A percentile compares a stretch with the other conserved stretches of the same genome.
phyloP scores from a whole-genome alignment of 2,113 vertebrate genomes.

The Entelurus aequoreus region DNA sequence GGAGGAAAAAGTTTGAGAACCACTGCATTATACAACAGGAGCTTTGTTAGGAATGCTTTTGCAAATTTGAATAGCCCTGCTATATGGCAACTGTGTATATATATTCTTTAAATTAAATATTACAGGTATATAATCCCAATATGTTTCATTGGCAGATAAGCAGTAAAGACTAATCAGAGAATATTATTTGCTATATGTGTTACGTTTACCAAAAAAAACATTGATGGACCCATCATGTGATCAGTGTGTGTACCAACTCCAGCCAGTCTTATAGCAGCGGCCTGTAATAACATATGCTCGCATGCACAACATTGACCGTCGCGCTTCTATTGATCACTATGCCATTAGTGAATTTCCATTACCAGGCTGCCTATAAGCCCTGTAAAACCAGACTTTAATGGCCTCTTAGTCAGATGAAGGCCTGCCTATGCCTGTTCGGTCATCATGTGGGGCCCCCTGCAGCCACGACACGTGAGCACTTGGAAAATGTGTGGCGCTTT shows the following conservation, averaged over 20 bases:
- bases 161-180: too few species aligned
- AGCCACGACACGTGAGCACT: conserved; percentile 34
- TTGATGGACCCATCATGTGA: not conserved
- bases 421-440: conserved; percentile 23
- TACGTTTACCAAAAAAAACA: too few species aligned
- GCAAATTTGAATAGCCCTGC: too few species aligned
- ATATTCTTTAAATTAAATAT: too few species aligned
- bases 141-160: too few species aligned
- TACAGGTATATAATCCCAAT: too few species aligned
- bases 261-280: not conserved
- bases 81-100: too few species aligned
- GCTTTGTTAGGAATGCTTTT: too few species aligned
- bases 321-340: conserved; percentile 58
- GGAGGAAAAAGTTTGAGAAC: too few species aligned
- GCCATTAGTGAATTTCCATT: conserved; percentile 68
- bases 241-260: conserved; percentile 3
- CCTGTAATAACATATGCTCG: conserved; percentile 31
- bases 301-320: conserved; percentile 38
- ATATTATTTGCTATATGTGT: too few species aligned
- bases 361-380: conserved; percentile 42
- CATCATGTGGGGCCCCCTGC: conserved; percentile 21
- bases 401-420: conserved; percentile 44
- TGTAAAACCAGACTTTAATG: conserved; percentile 51
- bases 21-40: too few species aligned
- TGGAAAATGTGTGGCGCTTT: conserved; percentile 7